These are phyloP conservation scores for Danio albolineatus DNA, from an alignment of 2,797 vertebrate species.

Conservation along the genomic window DNA sequence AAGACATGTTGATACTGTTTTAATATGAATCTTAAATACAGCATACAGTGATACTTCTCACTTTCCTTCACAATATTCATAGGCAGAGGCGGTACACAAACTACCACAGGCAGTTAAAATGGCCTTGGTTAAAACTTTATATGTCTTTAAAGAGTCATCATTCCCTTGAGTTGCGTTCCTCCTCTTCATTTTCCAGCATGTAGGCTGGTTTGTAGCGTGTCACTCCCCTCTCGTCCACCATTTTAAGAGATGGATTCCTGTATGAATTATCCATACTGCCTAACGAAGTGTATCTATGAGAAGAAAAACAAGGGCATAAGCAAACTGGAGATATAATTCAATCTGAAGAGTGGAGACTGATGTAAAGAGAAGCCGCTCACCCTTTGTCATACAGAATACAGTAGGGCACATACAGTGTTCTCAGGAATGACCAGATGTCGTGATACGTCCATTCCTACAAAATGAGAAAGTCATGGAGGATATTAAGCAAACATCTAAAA, in stretches of 20 bases:
- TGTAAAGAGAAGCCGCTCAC: slow-evolving; percentile 72
- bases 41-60: not conserved
- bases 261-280: slow-evolving; percentile 90
- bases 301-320: not conserved
- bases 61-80: not conserved
- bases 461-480: slow-evolving; percentile 23
- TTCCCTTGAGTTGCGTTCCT: slow-evolving; percentile 87
- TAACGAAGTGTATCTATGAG: slow-evolving; percentile 90
- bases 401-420: slow-evolving; percentile 91
- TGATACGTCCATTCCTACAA: slow-evolving; percentile 94
- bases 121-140: not conserved
- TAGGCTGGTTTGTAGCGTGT: slow-evolving; percentile 86
- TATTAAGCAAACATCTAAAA: slow-evolving; percentile 1
- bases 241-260: slow-evolving; percentile 83
- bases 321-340: not conserved
- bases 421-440: slow-evolving; percentile 94
- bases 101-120: not conserved
- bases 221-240: slow-evolving; percentile 76
- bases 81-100: not conserved
- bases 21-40: not conserved
- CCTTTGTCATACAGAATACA: slow-evolving; percentile 97
- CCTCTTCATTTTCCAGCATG: slow-evolving; percentile 88
- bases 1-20: not conserved
- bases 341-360: not conserved
- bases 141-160: slow-evolving; percentile 60